Percentiles rank a stretch among this genome's conserved stretches.
Evolutionary conservation across 2,797 vertebrate genomes (phyloP).

Genomic region (Mycteria americana): DNA sequence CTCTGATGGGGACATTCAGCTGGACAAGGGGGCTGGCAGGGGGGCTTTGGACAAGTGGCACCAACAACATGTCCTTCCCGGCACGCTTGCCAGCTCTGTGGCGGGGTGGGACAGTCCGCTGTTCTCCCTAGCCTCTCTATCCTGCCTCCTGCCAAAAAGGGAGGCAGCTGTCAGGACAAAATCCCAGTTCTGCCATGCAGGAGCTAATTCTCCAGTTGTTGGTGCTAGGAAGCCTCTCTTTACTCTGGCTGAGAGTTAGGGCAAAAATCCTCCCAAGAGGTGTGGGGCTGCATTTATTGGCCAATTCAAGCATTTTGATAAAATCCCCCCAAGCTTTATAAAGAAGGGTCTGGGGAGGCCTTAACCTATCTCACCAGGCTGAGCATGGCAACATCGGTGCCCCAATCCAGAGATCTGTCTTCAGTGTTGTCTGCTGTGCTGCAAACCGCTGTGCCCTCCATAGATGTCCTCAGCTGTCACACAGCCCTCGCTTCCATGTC

Average conservation of each 20-base stretch:
- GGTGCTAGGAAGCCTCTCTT: not conserved
- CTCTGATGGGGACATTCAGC: not conserved
- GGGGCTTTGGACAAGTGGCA: not conserved
- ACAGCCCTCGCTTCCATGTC: fast-evolving
- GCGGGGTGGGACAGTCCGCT: fast-evolving
- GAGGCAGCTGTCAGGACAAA: not conserved
- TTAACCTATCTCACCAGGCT: not conserved
- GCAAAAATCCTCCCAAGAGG: not conserved
- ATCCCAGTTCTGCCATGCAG: not conserved
- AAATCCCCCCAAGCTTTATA: not conserved
- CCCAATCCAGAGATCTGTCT: not conserved
- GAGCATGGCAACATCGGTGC: fast-evolving
- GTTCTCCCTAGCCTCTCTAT: not conserved
- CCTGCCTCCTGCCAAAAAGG: not conserved
- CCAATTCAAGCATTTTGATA: not conserved
- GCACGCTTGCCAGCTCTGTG: not conserved
- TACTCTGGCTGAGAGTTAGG: not conserved
- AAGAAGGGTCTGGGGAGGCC: not conserved
- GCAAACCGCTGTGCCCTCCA: fast-evolving
- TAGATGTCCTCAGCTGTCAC: not conserved
- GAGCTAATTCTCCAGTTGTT: not conserved
- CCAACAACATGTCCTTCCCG: not conserved
- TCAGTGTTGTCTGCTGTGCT: not conserved
- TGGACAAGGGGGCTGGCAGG: not conserved
- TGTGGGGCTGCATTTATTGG: not conserved